phyloP scores from a whole-genome alignment of 1,140 invertebrate genomes.

The Parasteatoda tepidariorum region DNA sequence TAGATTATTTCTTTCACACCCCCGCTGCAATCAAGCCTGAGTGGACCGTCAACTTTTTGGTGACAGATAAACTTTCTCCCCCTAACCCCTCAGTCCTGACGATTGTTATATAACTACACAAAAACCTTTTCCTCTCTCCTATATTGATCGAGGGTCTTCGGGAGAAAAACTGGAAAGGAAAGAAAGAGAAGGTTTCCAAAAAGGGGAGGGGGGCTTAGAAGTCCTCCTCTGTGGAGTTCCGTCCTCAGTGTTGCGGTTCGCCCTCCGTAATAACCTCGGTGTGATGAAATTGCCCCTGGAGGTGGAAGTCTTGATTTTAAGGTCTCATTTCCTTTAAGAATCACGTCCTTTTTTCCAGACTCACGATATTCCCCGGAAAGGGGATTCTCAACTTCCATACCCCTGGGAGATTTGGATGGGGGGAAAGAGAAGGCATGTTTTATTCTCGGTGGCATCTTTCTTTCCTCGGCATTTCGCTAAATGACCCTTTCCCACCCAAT shows the following conservation, averaged over 20 bases:
- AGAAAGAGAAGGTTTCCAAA: neutral
- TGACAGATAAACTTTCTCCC: no score
- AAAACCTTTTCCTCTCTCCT: neutral
- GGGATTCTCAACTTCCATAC: constrained; percentile 4
- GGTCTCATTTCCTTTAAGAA: constrained; percentile 60
- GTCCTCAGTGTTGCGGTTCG: constrained; percentile 32
- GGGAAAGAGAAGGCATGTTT: neutral
- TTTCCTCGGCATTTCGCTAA: neutral
- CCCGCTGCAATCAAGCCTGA: constrained; percentile 37
- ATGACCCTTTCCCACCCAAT: neutral
- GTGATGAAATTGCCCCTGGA: constrained; percentile 50
- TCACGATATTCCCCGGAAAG: neutral
- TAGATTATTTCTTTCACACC: neutral
- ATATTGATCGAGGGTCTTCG: neutral
- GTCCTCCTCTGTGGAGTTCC: neutral
- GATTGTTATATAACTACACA: neutral
- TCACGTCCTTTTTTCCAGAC: constrained; percentile 46
- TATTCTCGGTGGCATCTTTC: neutral
- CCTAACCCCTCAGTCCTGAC: neutral
- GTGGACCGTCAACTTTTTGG: constrained; percentile 48
- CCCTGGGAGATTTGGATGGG: neutral
- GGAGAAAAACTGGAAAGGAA: neutral
- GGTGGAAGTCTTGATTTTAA: constrained; percentile 45
- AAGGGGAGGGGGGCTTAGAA: neutral
- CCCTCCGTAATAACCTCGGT: constrained; percentile 53